These are phyloP conservation scores for Pseudococcus viburni DNA, from an alignment of 2,888 invertebrate genomes.

Conservation along the genomic window DNA sequence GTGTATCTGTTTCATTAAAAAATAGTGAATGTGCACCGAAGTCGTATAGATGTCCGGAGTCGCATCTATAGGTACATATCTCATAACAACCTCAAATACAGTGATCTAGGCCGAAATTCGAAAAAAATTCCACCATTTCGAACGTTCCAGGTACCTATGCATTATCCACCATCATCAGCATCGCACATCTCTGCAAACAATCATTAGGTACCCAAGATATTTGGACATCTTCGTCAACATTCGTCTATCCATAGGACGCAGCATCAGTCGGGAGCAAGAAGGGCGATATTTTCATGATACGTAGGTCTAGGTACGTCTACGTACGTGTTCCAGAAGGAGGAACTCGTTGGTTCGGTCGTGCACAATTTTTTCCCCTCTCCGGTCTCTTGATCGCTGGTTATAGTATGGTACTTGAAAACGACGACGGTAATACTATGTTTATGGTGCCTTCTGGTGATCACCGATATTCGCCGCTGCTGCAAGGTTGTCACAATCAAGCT, in stretches of 20 bases:
- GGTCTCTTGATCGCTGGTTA: neutral
- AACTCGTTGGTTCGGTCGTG: constrained; percentile 58
- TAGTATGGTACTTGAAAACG: neutral
- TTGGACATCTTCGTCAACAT: neutral
- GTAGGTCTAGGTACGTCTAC: neutral
- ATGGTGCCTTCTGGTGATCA: constrained; percentile 64
- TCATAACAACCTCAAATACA: neutral
- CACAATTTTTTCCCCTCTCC: constrained; percentile 58
- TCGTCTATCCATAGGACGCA: neutral
- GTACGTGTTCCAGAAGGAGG: constrained; percentile 56
- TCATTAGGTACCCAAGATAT: neutral
- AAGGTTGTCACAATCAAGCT: constrained; percentile 63
- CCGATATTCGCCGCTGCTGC: constrained; percentile 64
- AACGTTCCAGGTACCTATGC: neutral
- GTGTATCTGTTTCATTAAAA: neutral
- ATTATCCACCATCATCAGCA: neutral
- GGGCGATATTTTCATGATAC: neutral
- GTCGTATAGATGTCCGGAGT: neutral
- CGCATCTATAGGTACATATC: neutral
- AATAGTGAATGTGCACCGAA: neutral
- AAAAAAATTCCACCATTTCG: neutral
- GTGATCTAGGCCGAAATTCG: neutral
- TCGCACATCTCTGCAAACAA: neutral
- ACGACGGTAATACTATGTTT: constrained; percentile 60
- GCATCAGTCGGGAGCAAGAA: neutral